Conservation (phyloP, 2,797 vertebrate species). For the Petrocephalus schoutedeni region DNA sequence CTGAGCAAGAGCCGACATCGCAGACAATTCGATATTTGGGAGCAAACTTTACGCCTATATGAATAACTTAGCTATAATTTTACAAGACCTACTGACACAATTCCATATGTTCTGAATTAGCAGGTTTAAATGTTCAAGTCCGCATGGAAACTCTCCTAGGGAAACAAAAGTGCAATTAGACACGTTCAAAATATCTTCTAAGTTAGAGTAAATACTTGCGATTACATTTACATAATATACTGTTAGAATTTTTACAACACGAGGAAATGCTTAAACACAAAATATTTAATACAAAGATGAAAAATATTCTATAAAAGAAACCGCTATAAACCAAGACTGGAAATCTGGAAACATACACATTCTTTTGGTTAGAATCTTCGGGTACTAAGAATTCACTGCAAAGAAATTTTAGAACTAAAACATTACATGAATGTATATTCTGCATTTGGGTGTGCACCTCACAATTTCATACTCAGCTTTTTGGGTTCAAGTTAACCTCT, state of each 20-base stretch:
- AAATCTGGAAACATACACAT: neutral
- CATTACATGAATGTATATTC: neutral
- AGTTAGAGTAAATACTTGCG: neutral
- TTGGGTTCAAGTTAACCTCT: neutral
- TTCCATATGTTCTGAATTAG: neutral
- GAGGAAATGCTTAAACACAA: neutral
- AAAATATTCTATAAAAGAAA: neutral
- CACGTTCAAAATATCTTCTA: neutral
- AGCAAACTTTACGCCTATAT: neutral
- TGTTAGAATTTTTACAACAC: neutral
- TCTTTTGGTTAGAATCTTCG: neutral
- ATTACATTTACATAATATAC: neutral
- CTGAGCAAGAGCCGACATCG: slow-evolving; percentile 43
- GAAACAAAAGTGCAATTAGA: neutral
- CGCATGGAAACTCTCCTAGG: neutral
- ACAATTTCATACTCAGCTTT: neutral
- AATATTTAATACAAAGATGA: neutral
- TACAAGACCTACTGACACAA: neutral
- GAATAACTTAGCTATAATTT: neutral
- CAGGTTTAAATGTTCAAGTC: neutral
- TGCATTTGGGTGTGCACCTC: neutral
- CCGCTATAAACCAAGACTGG: neutral
- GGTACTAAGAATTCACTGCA: neutral
- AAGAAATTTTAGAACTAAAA: neutral
- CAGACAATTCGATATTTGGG: neutral